Evolutionary conservation across 2,888 invertebrate genomes (phyloP).

Genomic region (Cantharis lateralis): DNA sequence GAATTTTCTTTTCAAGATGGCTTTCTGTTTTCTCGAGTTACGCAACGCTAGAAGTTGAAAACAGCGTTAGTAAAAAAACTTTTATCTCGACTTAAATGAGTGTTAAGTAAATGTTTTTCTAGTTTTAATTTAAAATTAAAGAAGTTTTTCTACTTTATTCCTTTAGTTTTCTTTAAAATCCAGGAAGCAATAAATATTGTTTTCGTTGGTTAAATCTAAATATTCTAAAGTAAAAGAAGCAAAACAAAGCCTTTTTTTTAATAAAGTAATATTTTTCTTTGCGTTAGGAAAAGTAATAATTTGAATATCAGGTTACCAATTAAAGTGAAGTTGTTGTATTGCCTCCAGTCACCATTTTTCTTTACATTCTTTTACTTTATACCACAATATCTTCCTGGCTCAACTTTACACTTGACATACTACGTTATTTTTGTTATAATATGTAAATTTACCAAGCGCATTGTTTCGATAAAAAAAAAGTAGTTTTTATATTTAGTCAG

Average conservation of each 20-base stretch:
- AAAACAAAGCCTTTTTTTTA: neutral
- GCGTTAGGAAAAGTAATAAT: neutral
- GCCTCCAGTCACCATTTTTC: neutral
- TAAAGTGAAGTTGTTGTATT: neutral
- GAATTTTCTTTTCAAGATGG: neutral
- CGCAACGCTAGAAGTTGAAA: neutral
- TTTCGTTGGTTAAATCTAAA: neutral
- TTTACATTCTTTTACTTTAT: neutral
- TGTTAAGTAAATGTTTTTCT: neutral
- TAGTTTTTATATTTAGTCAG: neutral
- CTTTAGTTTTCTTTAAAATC: neutral
- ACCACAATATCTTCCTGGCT: neutral
- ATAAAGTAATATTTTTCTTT: neutral
- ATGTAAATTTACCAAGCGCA: neutral
- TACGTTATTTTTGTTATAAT: neutral
- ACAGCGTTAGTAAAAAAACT: neutral
- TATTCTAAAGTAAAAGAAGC: neutral
- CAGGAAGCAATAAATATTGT: neutral
- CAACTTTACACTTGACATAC: conserved; percentile 1
- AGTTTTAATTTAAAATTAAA: neutral
- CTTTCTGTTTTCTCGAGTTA: neutral
- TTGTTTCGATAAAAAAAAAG: neutral
- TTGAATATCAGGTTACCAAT: neutral
- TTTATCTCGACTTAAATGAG: neutral
- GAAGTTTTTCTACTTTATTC: neutral